These are phyloP conservation scores for Acomys russatus DNA, from an alignment of 2,797 vertebrate genomes.

Conservation along the genomic window DNA sequence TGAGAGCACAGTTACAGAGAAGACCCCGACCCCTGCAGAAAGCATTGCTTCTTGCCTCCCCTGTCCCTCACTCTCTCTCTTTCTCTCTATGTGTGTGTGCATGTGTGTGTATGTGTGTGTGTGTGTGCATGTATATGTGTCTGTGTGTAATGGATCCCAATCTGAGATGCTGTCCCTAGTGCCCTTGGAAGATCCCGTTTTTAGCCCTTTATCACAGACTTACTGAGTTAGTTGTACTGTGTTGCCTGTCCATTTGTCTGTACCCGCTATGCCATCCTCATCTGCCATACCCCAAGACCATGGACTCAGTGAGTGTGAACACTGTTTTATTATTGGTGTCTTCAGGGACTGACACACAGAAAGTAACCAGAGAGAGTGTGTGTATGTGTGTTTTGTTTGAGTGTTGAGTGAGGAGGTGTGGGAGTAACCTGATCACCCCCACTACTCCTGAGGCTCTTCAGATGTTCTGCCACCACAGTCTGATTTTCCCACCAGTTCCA, in stretches of 20 bases:
- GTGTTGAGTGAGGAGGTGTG: background rate
- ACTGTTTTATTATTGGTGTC: background rate
- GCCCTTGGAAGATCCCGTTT: background rate
- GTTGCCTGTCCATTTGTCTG: background rate
- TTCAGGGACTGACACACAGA: too few species aligned
- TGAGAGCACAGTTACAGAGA: background rate
- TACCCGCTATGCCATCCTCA: background rate
- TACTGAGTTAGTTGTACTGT: background rate
- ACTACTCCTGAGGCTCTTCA: background rate
- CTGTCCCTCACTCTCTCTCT: fast-evolving
- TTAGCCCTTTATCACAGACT: background rate
- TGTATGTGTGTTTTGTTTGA: background rate
- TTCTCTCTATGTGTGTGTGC: background rate
- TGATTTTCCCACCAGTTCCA: background rate
- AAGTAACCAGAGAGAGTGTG: background rate
- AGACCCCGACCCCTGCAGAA: background rate
- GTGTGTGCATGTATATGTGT: background rate
- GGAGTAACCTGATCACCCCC: background rate
- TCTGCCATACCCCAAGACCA: fast-evolving
- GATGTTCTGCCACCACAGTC: background rate
- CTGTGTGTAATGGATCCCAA: background rate
- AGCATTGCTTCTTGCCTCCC: background rate
- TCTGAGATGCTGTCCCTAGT: background rate
- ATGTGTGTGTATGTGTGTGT: background rate
- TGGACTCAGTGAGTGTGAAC: background rate